These are phyloP conservation scores for Amphimedon queenslandica DNA, from an alignment of 37 sponge, comb jelly and placozoan species.

Conservation along the genomic window DNA sequence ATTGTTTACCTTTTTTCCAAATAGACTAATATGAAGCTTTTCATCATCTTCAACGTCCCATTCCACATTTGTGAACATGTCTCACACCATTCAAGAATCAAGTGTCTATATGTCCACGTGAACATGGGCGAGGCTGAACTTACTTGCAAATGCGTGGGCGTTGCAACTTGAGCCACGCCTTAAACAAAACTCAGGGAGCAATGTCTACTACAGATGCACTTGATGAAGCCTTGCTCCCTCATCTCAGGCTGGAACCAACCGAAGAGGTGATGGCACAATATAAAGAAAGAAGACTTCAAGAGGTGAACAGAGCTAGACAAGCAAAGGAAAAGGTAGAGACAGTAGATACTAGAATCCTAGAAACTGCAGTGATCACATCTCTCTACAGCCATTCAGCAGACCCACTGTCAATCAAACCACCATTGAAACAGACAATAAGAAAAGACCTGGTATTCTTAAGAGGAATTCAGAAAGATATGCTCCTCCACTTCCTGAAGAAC, in stretches of 20 bases:
- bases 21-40: no score
- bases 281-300: neutral
- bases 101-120: neutral
- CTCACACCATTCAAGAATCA: neutral
- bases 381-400: neutral
- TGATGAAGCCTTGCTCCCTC: constrained; percentile 22
- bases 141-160: constrained; percentile 3
- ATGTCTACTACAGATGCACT: constrained; percentile 29
- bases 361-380: no score
- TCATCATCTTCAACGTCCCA: no score
- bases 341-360: no score
- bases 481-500: constrained; percentile 55
- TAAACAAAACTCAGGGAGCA: no score
- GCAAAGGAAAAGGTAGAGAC: neutral
- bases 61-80: neutral
- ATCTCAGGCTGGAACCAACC: constrained; percentile 33
- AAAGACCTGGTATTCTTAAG: constrained; percentile 44
- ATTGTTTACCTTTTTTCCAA: no score
- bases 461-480: constrained; percentile 54
- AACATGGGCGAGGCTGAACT: neutral
- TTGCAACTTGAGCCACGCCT: no score
- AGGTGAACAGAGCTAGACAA: no score
- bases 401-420: constrained; percentile 31
- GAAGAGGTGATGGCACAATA: neutral
- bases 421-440: constrained; percentile 76